phyloP scores from a whole-genome alignment of 2,888 invertebrate species.

The Archips xylosteana region DNA sequence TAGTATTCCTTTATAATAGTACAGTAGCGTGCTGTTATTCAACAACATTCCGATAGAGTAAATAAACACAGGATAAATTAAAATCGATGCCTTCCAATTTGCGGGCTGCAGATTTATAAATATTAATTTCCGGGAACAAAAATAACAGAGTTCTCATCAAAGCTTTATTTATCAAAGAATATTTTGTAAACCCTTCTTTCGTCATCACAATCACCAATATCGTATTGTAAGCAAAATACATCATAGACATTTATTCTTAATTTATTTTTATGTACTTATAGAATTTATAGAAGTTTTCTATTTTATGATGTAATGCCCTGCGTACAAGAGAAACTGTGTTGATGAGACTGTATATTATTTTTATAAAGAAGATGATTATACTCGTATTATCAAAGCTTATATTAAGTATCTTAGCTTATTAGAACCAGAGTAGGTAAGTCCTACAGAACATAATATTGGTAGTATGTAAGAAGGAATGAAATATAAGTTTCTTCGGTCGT shows the following conservation, averaged over 20 bases:
- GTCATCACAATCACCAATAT: background rate
- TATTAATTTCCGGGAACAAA: constrained; percentile 13
- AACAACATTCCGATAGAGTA: background rate
- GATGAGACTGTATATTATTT: constrained; percentile 17
- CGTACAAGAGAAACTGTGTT: constrained; percentile 62
- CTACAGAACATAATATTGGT: background rate
- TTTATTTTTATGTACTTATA: background rate
- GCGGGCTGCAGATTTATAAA: background rate
- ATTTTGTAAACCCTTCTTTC: constrained; percentile 17
- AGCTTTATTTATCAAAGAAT: constrained; percentile 36
- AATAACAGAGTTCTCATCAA: constrained; percentile 14
- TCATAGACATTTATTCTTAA: constrained; percentile 2
- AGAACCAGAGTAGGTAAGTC: background rate
- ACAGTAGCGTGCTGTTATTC: background rate
- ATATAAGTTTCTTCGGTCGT: no score
- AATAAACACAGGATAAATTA: background rate
- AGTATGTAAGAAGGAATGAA: background rate
- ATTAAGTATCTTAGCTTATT: constrained; percentile 14
- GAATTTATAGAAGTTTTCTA: background rate
- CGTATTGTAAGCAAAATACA: constrained; percentile 9
- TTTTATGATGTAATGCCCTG: constrained; percentile 26
- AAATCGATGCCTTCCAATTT: background rate
- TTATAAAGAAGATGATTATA: constrained; percentile 18
- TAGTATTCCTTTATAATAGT: no score
- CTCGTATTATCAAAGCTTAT: constrained; percentile 1